Conservation (phyloP, 2,113 vertebrate species). For the Hippoglossus stenolepis region DNA sequence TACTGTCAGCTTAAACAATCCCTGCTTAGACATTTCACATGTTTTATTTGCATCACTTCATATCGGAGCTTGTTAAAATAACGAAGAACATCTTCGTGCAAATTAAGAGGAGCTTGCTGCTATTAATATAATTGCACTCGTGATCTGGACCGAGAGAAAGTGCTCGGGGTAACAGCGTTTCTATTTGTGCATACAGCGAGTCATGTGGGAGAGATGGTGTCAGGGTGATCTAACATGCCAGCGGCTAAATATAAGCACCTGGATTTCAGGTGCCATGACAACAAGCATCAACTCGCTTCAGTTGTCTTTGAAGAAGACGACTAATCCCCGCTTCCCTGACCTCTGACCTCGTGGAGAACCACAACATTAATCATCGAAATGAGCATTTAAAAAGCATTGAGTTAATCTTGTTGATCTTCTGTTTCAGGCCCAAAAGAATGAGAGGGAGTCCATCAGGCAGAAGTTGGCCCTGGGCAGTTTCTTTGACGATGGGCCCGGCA, state of each 20-base stretch:
- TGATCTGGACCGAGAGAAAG: not conserved
- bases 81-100: not conserved
- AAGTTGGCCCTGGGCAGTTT: conserved; percentile 98
- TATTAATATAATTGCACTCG: conserved; percentile 24
- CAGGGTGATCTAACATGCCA: not conserved
- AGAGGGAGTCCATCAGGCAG: conserved; percentile 98
- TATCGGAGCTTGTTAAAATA: conserved; percentile 19
- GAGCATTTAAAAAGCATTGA: not conserved
- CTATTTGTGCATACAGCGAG: conserved; percentile 6
- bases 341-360: conserved; percentile 7
- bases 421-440: conserved; percentile 98
- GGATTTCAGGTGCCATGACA: not conserved
- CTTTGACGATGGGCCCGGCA: conserved; percentile 97
- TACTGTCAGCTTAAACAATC: not conserved
- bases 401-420: conserved; percentile 4
- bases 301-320: not conserved
- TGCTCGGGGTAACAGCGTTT: not conserved
- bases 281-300: not conserved
- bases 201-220: not conserved
- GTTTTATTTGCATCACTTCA: not conserved
- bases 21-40: conserved; percentile 1
- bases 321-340: not conserved
- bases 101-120: conserved; percentile 30
- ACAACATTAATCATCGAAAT: not conserved
- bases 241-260: conserved; percentile 16